A percentile compares a stretch with the other conserved stretches of the same genome.
Evolutionary conservation across 2,888 invertebrate genomes (phyloP).

Genomic region (Beris morrisii): DNA sequence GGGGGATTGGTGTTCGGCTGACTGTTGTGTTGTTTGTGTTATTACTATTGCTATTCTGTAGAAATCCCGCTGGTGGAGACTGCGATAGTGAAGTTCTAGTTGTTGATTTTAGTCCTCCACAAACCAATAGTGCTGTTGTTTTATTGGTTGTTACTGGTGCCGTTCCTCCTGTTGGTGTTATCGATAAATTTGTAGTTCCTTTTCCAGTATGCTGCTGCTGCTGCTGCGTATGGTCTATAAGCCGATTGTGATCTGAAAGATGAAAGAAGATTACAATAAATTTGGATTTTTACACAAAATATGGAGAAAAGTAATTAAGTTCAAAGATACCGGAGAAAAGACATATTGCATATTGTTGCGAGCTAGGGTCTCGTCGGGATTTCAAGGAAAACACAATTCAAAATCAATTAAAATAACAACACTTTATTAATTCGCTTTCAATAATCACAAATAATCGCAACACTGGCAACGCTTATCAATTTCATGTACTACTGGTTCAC

Average conservation of each 20-base stretch:
- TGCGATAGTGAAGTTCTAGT: conserved; percentile 22
- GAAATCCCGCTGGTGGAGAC: conserved; percentile 18
- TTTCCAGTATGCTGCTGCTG: conserved; percentile 24
- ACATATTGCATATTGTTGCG: no score
- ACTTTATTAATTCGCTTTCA: no score
- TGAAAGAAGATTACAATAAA: conserved; percentile 15
- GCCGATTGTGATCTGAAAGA: conserved; percentile 44
- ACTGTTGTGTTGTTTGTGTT: conserved; percentile 1
- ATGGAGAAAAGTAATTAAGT: no score
- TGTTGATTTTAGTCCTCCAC: conserved; percentile 28
- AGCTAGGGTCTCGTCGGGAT: no score
- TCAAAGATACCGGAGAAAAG: no score
- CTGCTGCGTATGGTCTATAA: conserved; percentile 41
- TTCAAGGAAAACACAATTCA: no score
- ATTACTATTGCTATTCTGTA: conserved; percentile 20
- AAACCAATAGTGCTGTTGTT: conserved; percentile 11
- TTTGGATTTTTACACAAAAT: no score
- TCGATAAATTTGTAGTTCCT: conserved; percentile 19
- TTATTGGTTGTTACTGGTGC: conserved; percentile 28
- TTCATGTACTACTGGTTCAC: no score
- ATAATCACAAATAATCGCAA: no score
- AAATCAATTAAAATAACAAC: no score
- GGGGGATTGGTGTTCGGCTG: conserved; percentile 18
- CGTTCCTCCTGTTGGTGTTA: conserved; percentile 30
- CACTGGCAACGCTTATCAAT: no score